Evolutionary conservation across 2,888 invertebrate genomes (phyloP).

Genomic region (Protophormia terraenovae): DNA sequence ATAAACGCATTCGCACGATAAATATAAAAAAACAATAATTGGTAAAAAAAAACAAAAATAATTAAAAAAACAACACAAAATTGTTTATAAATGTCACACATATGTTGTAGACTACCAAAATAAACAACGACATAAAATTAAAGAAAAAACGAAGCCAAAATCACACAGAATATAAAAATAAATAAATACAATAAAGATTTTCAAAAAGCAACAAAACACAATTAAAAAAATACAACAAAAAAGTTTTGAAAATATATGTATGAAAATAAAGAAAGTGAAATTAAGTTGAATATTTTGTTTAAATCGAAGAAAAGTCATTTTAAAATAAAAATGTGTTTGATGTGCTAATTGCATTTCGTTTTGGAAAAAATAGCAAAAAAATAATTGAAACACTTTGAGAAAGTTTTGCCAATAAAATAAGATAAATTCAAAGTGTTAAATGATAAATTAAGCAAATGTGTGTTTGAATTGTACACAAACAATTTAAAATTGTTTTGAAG

Average conservation of each 20-base stretch:
- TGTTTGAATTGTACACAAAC: not conserved
- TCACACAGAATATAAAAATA: conserved; percentile 4
- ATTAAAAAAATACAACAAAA: not conserved
- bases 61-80: conserved; percentile 1
- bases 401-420: conserved; percentile 26
- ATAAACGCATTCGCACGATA: conserved; percentile 12
- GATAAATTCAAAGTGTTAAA: conserved; percentile 35
- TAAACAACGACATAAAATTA: conserved; percentile 4
- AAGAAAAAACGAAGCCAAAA: not conserved
- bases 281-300: not conserved
- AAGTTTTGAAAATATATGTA: not conserved
- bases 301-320: not conserved
- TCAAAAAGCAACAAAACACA: not conserved
- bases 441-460: conserved; percentile 8
- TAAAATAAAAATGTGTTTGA: not conserved
- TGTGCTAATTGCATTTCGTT: not conserved
- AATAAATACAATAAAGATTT: conserved; percentile 10
- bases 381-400: conserved; percentile 1
- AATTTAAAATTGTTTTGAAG: conserved; percentile 12
- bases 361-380: not conserved
- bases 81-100: conserved; percentile 63
- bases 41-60: not conserved
- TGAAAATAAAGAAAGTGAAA: conserved; percentile 22
- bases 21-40: not conserved
- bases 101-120: conserved; percentile 20